Conservation (phyloP, 2,113 vertebrate genomes). For the Brachypodius melanocephalos region DNA sequence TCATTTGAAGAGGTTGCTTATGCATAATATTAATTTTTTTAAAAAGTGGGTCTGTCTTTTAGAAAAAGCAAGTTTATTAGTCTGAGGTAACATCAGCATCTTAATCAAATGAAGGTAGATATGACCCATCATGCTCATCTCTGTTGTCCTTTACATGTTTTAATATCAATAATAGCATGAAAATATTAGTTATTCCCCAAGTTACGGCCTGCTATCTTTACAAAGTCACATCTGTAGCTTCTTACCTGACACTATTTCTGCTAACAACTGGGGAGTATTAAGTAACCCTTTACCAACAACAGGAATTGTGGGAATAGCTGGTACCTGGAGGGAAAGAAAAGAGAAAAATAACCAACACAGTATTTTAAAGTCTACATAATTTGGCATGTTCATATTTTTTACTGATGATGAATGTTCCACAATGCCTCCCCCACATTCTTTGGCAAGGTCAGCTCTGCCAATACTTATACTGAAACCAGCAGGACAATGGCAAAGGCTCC, state of each 20-base stretch:
- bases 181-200: neutral
- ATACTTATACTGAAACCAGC: neutral
- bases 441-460: neutral
- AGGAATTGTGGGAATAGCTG: constrained; percentile 62
- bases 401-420: neutral
- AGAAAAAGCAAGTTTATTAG: neutral
- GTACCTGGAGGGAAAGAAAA: constrained; percentile 49
- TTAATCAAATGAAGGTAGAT: neutral
- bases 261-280: constrained; percentile 67
- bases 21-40: neutral
- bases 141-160: neutral
- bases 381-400: neutral
- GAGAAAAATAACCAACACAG: neutral
- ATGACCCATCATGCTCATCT: neutral
- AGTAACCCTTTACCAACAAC: constrained; percentile 59
- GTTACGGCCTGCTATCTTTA: neutral
- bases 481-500: neutral
- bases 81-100: neutral
- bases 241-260: constrained; percentile 81
- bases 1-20: neutral
- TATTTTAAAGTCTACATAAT: neutral
- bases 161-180: neutral
- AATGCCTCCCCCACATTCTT: neutral
- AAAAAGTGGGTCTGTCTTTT: rapidly evolving
- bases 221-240: neutral